Base-by-base conservation (phyloP, 2,113 vertebrate genomes). In the Catharus minimus region DNA sequence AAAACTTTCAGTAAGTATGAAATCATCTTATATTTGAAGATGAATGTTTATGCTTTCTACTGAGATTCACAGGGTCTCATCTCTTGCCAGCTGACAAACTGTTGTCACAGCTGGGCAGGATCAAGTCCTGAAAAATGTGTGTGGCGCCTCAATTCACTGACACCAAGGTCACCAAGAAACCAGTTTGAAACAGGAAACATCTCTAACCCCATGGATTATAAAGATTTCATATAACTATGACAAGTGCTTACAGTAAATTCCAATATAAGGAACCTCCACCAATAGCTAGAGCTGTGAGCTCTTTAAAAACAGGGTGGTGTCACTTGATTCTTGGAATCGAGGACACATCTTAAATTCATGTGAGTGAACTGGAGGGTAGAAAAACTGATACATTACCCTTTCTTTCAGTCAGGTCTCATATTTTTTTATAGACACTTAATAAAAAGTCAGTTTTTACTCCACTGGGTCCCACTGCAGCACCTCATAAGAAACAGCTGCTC, bases 241-340 rank as follows among this genome's bases (percentile, higher is more conserved):
- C 53, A 86, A 89, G 33, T 38, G 53, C 65, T 94, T 93, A 93
- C 80, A 78, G 73, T 90, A 84, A 92, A 86, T 86, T 83, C 67
- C 62, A 68, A 30, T 72, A 47, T 11, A 61, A 76, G 26, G 57
- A 84, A 78, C 27, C 9, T 72, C 41, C 73, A 88, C 49, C 80
- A 90, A 67, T 20, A 88, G 41, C 65, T 81, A 27, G 28, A 82
- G 43, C 39, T 41, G 13, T 39, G 58, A 94, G 27, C 23, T 84
- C 74, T 75, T 90, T 88, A 81, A 60, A 89, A 84, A 33, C 10
- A 67, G 68, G 41, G 50, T 3, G 61, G 65, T 2, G 11, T 41
- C 41, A 18, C 61, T 53, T 28, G 23, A 44, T 43, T 73, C 33
- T 53, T 65, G 66, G 33, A 62, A 84, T 38, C 13, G 17, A 60